Conservation (phyloP, 2,113 vertebrate genomes). For the Lipophrys pholis region DNA sequence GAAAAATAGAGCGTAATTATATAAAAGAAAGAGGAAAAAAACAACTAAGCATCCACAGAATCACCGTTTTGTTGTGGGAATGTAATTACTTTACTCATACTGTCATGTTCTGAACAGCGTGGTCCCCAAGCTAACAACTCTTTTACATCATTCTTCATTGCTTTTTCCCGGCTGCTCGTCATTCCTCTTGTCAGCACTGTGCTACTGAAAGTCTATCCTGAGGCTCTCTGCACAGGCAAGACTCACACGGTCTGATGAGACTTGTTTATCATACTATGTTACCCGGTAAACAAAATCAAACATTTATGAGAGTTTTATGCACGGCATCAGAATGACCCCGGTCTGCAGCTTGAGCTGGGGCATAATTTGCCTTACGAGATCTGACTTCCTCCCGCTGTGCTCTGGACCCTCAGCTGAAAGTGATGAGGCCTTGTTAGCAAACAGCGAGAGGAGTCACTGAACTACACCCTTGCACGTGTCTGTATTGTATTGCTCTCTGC, state of each 20-base stretch:
- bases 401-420: conserved; percentile 50
- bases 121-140: conserved; percentile 33
- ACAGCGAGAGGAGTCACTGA: conserved; percentile 58
- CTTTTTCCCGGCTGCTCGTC: conserved; percentile 33
- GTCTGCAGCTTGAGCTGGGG: conserved; percentile 42
- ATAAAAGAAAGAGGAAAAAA: conserved; percentile 18
- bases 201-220: conserved; percentile 46
- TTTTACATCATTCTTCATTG: conserved; percentile 37
- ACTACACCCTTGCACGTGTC: conserved; percentile 24
- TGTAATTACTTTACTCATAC: conserved; percentile 38
- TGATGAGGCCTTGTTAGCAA: conserved; percentile 51
- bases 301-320: conserved; percentile 70
- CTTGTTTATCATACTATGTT: conserved; percentile 58
- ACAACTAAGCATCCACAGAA: conserved; percentile 8
- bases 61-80: conserved; percentile 18
- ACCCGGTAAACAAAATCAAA: conserved; percentile 74
- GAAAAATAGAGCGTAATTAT: conserved; percentile 20
- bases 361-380: conserved; percentile 58
- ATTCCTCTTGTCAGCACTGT: conserved; percentile 53
- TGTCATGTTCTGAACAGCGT: conserved; percentile 30
- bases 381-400: conserved; percentile 36
- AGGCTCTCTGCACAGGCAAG: conserved; percentile 34
- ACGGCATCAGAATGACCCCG: conserved; percentile 50
- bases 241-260: conserved; percentile 47
- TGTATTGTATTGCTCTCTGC: neutral